phyloP scores from a whole-genome alignment of 2,113 vertebrate species.

The Pangasianodon gigas region DNA sequence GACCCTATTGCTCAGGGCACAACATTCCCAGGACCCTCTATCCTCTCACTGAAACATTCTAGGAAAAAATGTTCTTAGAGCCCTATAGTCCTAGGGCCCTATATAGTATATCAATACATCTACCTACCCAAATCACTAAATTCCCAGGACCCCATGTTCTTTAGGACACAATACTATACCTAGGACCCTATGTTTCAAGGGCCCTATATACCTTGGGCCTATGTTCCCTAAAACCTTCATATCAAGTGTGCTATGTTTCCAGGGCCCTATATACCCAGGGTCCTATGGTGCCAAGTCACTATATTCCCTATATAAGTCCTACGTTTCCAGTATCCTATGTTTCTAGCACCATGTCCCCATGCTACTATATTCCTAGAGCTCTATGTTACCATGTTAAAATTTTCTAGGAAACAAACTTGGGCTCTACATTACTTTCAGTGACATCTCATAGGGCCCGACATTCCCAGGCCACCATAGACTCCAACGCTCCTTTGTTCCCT shows the following conservation, averaged over 20 bases:
- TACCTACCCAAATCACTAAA: neutral
- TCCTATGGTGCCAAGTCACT: neutral
- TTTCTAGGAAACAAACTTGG: neutral
- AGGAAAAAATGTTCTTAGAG: neutral
- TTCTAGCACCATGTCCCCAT: neutral
- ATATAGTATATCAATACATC: too few species aligned
- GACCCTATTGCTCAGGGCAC: neutral
- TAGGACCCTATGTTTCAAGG: neutral
- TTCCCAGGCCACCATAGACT: neutral
- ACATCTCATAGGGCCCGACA: neutral
- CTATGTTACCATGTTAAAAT: neutral
- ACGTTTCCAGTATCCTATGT: neutral
- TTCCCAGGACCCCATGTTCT: neutral
- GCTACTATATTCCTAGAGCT: neutral
- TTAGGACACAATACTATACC: neutral
- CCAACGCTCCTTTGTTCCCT: neutral
- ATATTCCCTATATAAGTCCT: neutral
- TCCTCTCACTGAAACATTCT: too few species aligned
- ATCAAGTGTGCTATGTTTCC: neutral
- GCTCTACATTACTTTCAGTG: neutral
- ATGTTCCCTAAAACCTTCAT: neutral
- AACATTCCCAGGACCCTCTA: too few species aligned
- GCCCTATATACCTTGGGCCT: neutral
- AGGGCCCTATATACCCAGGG: neutral
- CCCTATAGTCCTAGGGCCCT: too few species aligned